These are phyloP conservation scores for Atrichornis clamosus DNA, from an alignment of 2,113 vertebrate species.

Conservation along the genomic window DNA sequence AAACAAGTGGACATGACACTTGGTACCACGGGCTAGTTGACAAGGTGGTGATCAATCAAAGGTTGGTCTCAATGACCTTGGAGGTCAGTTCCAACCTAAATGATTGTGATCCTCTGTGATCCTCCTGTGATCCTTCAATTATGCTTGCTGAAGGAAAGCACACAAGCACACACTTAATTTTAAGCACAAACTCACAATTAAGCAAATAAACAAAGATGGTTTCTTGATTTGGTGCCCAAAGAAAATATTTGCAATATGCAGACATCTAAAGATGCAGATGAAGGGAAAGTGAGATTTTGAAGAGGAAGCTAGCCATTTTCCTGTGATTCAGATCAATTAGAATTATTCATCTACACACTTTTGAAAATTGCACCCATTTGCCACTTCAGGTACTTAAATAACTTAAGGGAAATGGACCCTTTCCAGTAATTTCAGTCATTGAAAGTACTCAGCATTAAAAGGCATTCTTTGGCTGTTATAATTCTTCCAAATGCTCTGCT, in stretches of 20 bases:
- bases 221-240: neutral
- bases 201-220: neutral
- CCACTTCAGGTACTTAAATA: conserved; percentile 28
- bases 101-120: neutral
- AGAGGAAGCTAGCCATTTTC: neutral
- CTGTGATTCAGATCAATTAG: conserved; percentile 5
- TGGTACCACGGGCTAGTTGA: neutral
- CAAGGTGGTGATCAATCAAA: neutral
- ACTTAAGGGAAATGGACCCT: conserved; percentile 3
- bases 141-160: neutral
- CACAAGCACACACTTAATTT: neutral
- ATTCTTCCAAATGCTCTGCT: conserved; percentile 24
- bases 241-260: neutral
- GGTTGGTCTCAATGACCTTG: neutral
- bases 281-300: neutral
- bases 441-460: conserved; percentile 44
- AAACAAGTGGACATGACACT: neutral
- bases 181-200: accelerated
- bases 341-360: conserved; percentile 8
- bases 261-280: neutral
- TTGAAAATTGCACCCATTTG: conserved; percentile 30
- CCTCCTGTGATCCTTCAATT: neutral
- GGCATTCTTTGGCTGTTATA: neutral
- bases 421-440: conserved; percentile 49
- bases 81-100: neutral